These are phyloP conservation scores for Pelobates fuscus DNA, from an alignment of 2,113 vertebrate genomes.

Conservation along the genomic window DNA sequence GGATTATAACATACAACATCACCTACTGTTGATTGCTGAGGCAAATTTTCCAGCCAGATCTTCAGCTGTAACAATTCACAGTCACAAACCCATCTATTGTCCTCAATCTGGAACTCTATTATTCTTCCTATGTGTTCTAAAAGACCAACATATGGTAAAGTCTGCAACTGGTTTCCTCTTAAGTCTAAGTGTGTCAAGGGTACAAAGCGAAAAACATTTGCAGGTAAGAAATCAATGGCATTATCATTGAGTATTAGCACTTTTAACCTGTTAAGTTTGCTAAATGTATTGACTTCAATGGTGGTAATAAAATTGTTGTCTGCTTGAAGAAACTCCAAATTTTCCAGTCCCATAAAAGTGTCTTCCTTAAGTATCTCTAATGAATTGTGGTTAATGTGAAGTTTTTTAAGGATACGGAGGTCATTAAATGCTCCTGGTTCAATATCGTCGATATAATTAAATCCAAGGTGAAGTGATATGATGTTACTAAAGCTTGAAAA, in stretches of 20 bases:
- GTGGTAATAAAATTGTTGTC: conserved; percentile 96
- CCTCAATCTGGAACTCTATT: conserved; percentile 90
- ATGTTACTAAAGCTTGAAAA: conserved; percentile 84
- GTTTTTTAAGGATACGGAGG: conserved; percentile 86
- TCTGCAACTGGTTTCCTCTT: conserved; percentile 92
- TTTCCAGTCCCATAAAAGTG: conserved; percentile 91
- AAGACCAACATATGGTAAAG: conserved; percentile 92
- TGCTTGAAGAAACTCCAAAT: conserved; percentile 94
- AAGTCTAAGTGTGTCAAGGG: conserved; percentile 95
- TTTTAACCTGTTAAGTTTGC: conserved; percentile 94
- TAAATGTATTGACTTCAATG: conserved; percentile 95
- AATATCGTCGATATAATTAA: conserved; percentile 93
- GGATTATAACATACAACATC: conserved; percentile 88
- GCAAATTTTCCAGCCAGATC: conserved; percentile 96
- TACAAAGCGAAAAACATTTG: conserved; percentile 93
- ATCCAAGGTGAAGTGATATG: conserved; percentile 89
- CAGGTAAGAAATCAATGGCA: conserved; percentile 89
- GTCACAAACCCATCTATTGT: conserved; percentile 92
- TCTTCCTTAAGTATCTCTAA: conserved; percentile 92
- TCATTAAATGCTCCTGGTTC: conserved; percentile 89
- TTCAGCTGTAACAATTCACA: conserved; percentile 92
- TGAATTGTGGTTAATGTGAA: conserved; percentile 98
- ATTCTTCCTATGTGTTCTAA: conserved; percentile 96
- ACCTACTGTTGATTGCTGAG: conserved; percentile 86
- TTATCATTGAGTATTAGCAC: conserved; percentile 98